These are phyloP conservation scores for Eulithis prunata DNA, from an alignment of 2,888 invertebrate species.

Conservation along the genomic window DNA sequence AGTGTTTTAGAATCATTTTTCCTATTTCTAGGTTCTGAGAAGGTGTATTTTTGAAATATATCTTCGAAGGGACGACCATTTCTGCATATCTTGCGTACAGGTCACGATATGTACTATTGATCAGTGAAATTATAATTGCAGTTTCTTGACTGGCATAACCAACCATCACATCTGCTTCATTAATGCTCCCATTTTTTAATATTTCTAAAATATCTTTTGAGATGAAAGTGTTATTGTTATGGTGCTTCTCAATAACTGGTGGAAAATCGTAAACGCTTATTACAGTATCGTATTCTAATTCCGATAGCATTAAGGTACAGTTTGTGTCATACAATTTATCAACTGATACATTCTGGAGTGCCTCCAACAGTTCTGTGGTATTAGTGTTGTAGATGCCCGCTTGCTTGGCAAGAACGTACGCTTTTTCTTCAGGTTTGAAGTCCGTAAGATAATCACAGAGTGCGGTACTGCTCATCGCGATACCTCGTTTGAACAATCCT, in stretches of 20 bases:
- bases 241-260: conserved; percentile 48
- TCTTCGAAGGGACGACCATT: conserved; percentile 28
- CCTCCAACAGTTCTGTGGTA: conserved; percentile 44
- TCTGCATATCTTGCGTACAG: conserved; percentile 25
- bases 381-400: conserved; percentile 47
- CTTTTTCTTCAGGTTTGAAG: conserved; percentile 73
- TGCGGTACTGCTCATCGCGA: conserved; percentile 87
- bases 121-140: background rate
- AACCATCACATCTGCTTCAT: conserved; percentile 28
- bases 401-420: conserved; percentile 44
- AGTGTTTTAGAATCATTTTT: conserved; percentile 17
- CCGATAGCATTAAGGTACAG: conserved; percentile 26
- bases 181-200: conserved; percentile 13
- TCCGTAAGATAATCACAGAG: conserved; percentile 74
- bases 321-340: conserved; percentile 36
- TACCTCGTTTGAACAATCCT: conserved; percentile 68
- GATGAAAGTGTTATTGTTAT: conserved; percentile 37
- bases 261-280: conserved; percentile 35
- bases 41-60: conserved; percentile 2
- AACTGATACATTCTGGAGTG: conserved; percentile 43
- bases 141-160: conserved; percentile 23
- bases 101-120: background rate
- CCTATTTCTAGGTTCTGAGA: conserved; percentile 18
- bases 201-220: conserved; percentile 7
- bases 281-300: conserved; percentile 34